These are phyloP conservation scores for Nyctereutes procyonoides DNA, from an alignment of 2,113 vertebrate genomes.

Conservation along the genomic window DNA sequence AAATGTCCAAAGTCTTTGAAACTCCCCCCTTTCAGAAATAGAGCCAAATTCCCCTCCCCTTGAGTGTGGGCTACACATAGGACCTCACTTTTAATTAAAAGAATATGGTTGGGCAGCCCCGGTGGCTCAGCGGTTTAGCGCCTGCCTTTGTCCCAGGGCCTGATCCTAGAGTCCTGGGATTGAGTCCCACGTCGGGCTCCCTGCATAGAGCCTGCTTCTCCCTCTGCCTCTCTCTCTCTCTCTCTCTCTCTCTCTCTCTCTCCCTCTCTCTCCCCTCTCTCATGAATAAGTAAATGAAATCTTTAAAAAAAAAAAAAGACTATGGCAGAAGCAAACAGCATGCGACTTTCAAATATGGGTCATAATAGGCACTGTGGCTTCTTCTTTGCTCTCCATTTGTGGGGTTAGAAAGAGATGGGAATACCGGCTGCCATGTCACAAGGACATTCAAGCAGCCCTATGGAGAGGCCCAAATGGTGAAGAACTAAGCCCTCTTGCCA, in stretches of 20 bases:
- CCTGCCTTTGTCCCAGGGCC: too few relatives aligned
- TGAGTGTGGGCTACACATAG: not conserved
- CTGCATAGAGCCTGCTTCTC: too few relatives aligned
- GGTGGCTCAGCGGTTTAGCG: too few relatives aligned
- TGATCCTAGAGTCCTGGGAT: too few relatives aligned
- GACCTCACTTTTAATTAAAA: constrained; percentile 4
- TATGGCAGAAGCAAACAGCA: not conserved
- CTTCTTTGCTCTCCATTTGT: not conserved
- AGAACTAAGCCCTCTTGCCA: not conserved
- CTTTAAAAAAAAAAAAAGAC: not conserved
- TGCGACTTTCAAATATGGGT: constrained; percentile 35
- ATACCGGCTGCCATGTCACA: not conserved
- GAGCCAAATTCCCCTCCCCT: not conserved
- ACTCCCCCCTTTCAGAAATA: not conserved
- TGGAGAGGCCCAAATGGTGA: not conserved
- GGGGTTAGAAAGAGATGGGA: not conserved
- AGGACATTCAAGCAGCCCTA: not conserved
- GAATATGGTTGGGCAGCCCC: not conserved
- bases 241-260: too few relatives aligned
- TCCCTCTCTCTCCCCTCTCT: too few relatives aligned
- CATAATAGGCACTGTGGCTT: not conserved
- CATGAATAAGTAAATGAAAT: too few relatives aligned
- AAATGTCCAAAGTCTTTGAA: not conserved
- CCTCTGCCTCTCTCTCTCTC: too few relatives aligned
- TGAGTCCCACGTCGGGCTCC: too few relatives aligned